These are phyloP conservation scores for Coilia nasus DNA, from an alignment of 2,797 vertebrate species.

Conservation along the genomic window DNA sequence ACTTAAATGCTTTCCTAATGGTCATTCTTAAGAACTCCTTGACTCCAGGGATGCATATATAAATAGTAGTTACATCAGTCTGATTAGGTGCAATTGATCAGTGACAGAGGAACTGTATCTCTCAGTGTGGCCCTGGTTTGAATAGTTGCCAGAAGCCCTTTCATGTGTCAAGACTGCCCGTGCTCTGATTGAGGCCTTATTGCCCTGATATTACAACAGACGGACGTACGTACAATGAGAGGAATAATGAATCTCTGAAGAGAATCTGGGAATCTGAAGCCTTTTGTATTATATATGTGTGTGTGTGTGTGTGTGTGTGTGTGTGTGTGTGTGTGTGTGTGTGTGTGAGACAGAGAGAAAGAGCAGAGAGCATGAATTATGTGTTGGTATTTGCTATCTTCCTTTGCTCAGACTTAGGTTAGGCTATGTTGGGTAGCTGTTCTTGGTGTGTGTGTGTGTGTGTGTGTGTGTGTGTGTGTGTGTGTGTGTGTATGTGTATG, in stretches of 20 bases:
- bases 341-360: background rate
- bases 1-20: background rate
- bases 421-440: background rate
- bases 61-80: too few relatives aligned
- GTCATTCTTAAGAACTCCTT: too few relatives aligned
- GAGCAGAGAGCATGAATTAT: too few relatives aligned
- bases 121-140: background rate
- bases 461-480: slow-evolving; percentile 16
- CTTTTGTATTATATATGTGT: background rate
- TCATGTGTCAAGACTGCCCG: background rate
- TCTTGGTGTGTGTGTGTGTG: background rate
- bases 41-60: too few relatives aligned
- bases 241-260: slow-evolving; percentile 8
- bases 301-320: background rate
- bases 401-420: too few relatives aligned
- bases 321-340: background rate
- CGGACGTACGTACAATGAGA: background rate
- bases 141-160: background rate
- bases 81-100: too few relatives aligned
- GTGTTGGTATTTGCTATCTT: too few relatives aligned
- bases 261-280: background rate
- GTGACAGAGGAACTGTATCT: background rate
- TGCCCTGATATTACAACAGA: background rate
- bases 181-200: slow-evolving; percentile 8
- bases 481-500: background rate